Evolutionary conservation across 1,140 invertebrate species (phyloP).

Genomic region (Chionoecetes opilio): DNA sequence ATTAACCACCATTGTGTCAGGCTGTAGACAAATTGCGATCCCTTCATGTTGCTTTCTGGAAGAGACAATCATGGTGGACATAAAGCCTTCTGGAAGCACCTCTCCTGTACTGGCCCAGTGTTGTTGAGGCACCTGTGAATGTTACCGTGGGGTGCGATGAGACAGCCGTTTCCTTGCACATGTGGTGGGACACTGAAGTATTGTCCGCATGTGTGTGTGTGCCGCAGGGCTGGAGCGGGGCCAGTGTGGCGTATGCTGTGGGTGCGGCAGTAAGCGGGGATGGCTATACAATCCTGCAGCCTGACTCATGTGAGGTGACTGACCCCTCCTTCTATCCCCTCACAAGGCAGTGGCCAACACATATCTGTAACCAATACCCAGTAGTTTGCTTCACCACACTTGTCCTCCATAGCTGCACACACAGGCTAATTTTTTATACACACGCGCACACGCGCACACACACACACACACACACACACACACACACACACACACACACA

Average conservation of each 20-base stretch:
- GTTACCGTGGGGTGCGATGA: neutral
- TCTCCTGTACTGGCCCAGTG: neutral
- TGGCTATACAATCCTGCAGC: constrained; percentile 77
- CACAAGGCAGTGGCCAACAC: constrained; percentile 35
- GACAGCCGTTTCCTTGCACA: constrained; percentile 1
- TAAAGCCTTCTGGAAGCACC: neutral
- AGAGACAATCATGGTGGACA: neutral
- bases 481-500: constrained; percentile 33
- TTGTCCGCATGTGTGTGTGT: constrained; percentile 66
- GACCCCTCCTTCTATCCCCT: constrained; percentile 39
- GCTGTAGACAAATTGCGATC: neutral
- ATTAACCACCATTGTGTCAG: constrained; percentile 9
- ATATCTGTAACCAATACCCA: constrained; percentile 15
- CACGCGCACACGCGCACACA: neutral
- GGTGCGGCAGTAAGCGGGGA: constrained; percentile 76
- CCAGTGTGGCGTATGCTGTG: constrained; percentile 79
- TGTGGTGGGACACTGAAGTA: constrained; percentile 52
- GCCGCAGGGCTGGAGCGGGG: constrained; percentile 78
- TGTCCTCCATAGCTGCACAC: neutral
- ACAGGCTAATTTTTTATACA: too few species aligned
- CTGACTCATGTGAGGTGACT: constrained; percentile 76
- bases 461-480: constrained; percentile 34
- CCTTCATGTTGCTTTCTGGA: neutral
- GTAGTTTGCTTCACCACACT: constrained; percentile 51
- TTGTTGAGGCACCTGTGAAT: constrained; percentile 9